Evolutionary conservation across 2,888 invertebrate genomes (phyloP).

Genomic region (Brassicogethes aeneus): DNA sequence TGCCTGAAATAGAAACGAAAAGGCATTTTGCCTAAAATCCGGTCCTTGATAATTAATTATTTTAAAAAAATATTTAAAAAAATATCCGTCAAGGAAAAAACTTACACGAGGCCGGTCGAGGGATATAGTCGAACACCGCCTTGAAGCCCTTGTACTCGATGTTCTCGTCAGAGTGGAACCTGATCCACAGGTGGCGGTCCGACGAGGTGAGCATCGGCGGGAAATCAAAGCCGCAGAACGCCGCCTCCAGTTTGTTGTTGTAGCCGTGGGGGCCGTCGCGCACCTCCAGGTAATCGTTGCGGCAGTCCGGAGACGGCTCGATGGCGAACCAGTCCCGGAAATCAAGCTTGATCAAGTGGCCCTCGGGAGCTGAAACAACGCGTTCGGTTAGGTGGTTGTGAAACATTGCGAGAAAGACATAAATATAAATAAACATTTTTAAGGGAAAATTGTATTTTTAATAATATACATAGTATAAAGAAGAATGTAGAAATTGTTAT

Average conservation of each 20-base stretch:
- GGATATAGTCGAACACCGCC: conserved; percentile 62
- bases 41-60: too few species aligned
- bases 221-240: conserved; percentile 65
- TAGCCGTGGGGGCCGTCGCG: conserved; percentile 75
- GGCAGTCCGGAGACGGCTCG: conserved; percentile 58
- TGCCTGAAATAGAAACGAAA: too few species aligned
- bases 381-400: too few species aligned
- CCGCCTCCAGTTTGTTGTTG: conserved; percentile 51
- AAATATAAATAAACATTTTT: too few species aligned
- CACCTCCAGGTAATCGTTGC: conserved; percentile 74
- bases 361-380: conserved; percentile 47
- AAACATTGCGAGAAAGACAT: too few species aligned
- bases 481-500: too few species aligned
- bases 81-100: too few species aligned
- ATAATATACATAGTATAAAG: too few species aligned
- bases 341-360: conserved; percentile 62
- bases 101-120: conserved; percentile 51
- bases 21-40: too few species aligned
- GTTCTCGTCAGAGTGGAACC: conserved; percentile 71
- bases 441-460: too few species aligned
- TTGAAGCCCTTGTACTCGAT: conserved; percentile 72
- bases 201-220: conserved; percentile 66
- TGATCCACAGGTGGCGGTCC: conserved; percentile 67
- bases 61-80: too few species aligned
- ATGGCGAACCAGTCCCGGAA: conserved; percentile 72